Base-by-base conservation (phyloP, 2,797 vertebrate genomes). In the Apodemus agrarius region DNA sequence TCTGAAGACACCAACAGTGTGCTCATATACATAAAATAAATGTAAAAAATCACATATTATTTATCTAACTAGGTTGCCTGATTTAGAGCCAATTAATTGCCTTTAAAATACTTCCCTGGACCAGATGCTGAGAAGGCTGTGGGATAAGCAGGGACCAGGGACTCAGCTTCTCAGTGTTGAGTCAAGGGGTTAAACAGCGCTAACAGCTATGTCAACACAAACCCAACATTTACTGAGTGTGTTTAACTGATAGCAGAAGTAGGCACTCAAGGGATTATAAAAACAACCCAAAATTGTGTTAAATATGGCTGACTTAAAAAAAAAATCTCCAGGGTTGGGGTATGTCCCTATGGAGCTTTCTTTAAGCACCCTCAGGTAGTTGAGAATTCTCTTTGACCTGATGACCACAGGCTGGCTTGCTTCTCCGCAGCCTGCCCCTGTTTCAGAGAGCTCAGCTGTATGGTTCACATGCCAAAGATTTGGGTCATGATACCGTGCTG, bases 401-500 rank as follows among this genome's bases (percentile, higher is more conserved):
- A 83, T 92, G 93, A 83, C 90, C 69, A 49, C 43, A 34, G 40
- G 19, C 80, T 91, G 92, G 59, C 93, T 85, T 59, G 10, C 16
- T 59, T 59, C 80, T 79, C 87, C 81, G 82, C 57, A 21, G 65
- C 14, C 54, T 43, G 87, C 12, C 52, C 57, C 85, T 81, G 82
- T 57, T 96, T 96, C 96, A 94, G 89, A 59, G 82, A 63, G 52
- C 86, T 96, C 61, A 31, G 83, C 83, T 92, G 95, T 94, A 96
- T 69, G 94, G 95, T 81, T 96, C 92, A 97, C 80, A 91, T 61
- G 74, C 87, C 95, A 43, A 91, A 98, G 97, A 98, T 98, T 61
- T 97, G 95, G 98, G 97, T 97, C 96, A 74, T 46, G 98, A 98
- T 98, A 97, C 40, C 17, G 40, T 0, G 84, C 54, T 49, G n/a